These are phyloP conservation scores for Pycnonotus jocosus DNA, from an alignment of 2,113 vertebrate genomes.

Conservation along the genomic window DNA sequence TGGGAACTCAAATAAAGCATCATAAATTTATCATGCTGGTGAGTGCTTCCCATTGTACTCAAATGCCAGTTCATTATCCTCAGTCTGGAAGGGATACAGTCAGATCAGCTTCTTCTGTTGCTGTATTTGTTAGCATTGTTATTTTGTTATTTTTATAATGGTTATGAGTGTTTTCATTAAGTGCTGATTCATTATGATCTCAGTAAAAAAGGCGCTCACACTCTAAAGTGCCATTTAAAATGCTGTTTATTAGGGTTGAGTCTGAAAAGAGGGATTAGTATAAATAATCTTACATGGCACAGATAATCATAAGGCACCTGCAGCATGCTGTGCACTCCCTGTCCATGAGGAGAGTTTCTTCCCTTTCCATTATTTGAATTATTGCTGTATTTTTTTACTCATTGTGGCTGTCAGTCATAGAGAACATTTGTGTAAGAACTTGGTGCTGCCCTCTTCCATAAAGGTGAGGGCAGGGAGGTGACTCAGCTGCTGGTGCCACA, in stretches of 20 bases:
- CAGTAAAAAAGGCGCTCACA: neutral
- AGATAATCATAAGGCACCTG: neutral
- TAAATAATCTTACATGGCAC: neutral
- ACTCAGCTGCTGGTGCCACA: fast-evolving
- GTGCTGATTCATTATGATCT: neutral
- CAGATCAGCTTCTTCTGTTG: neutral
- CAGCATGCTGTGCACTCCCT: neutral
- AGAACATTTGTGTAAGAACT: neutral
- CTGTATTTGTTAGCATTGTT: neutral
- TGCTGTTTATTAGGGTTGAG: neutral
- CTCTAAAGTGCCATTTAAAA: neutral
- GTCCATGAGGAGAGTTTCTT: neutral
- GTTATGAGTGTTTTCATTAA: neutral
- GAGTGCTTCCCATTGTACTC: neutral
- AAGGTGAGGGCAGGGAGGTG: neutral
- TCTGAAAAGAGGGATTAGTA: neutral
- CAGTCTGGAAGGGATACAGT: neutral
- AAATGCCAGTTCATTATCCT: neutral
- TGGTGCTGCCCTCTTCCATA: neutral
- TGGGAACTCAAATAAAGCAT: neutral
- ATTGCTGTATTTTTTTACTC: neutral
- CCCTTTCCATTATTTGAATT: neutral
- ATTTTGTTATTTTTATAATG: neutral
- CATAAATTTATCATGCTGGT: neutral
- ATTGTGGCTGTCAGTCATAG: neutral